Percentiles rank a stretch among this genome's conserved stretches.
These are phyloP conservation scores for Zootoca vivipara DNA, from an alignment of 2,113 vertebrate species.

Conservation along the genomic window DNA sequence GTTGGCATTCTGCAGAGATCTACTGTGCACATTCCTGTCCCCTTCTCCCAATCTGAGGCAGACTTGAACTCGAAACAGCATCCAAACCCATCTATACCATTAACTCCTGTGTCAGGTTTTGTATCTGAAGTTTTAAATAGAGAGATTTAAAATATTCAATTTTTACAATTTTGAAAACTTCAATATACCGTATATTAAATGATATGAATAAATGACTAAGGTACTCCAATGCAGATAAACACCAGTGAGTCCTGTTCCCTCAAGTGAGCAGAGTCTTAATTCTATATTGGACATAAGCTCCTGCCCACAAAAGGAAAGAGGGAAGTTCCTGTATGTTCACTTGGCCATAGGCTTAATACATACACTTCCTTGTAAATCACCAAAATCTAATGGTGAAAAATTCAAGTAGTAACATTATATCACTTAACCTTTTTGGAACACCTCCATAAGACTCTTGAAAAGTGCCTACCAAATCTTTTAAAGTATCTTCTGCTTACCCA, in stretches of 20 bases:
- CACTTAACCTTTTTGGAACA: conserved; percentile 58
- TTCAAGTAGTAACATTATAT: conserved; percentile 31
- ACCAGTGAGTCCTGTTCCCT: not conserved
- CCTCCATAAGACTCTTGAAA: conserved; percentile 39
- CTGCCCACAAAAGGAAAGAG: not conserved
- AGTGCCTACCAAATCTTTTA: conserved; percentile 39
- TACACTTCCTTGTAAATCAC: too few relatives aligned
- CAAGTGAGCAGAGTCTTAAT: not conserved
- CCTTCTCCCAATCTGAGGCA: not conserved
- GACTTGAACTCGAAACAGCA: not conserved
- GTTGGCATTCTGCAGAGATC: not conserved
- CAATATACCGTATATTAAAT: too few relatives aligned
- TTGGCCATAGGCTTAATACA: not conserved
- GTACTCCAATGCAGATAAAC: not conserved
- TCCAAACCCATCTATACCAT: not conserved
- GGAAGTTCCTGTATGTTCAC: not conserved
- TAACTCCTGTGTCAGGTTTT: too few relatives aligned
- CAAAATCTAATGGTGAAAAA: not conserved
- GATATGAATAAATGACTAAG: not conserved
- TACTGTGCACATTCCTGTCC: not conserved
- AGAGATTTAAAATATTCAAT: too few relatives aligned
- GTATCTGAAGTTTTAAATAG: not conserved
- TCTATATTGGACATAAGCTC: not conserved
- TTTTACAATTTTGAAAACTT: too few relatives aligned
- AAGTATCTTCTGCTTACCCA: conserved; percentile 15